Conservation (phyloP, 2,113 vertebrate genomes). For the Chaetura pelagica region DNA sequence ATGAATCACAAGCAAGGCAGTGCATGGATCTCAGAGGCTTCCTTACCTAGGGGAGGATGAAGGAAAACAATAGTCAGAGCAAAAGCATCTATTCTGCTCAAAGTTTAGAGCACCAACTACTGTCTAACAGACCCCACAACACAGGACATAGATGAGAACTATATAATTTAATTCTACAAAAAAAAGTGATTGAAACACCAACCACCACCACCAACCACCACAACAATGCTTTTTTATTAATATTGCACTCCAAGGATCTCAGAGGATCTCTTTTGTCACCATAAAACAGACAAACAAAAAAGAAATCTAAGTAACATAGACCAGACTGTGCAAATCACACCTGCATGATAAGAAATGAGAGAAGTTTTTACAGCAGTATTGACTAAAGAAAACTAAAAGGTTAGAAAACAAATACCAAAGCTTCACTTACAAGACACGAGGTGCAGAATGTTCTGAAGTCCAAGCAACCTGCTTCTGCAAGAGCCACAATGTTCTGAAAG, state of each 20-base stretch:
- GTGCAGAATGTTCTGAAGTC: slow-evolving; percentile 93
- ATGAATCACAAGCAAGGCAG: slow-evolving; percentile 86
- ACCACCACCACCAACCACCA: too few relatives aligned
- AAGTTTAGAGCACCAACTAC: not conserved
- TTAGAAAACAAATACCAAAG: not conserved
- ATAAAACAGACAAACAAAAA: not conserved
- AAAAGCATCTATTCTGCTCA: not conserved
- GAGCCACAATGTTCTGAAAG: slow-evolving; percentile 87
- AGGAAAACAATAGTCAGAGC: not conserved
- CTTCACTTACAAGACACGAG: slow-evolving; percentile 89
- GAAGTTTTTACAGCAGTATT: not conserved
- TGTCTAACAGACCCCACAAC: not conserved
- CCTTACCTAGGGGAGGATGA: slow-evolving; percentile 78
- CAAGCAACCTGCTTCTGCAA: slow-evolving; percentile 91
- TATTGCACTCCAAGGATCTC: not conserved
- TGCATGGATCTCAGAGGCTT: slow-evolving; percentile 90
- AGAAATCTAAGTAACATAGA: not conserved
- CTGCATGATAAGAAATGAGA: not conserved
- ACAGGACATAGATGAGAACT: not conserved
- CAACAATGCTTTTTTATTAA: not conserved
- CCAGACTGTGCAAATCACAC: not conserved
- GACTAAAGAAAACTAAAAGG: not conserved
- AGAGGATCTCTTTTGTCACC: not conserved
- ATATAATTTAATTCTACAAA: not conserved
- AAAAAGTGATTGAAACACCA: too few relatives aligned